Conservation (phyloP, 2,113 vertebrate species). For the Cynopterus brachyotis region DNA sequence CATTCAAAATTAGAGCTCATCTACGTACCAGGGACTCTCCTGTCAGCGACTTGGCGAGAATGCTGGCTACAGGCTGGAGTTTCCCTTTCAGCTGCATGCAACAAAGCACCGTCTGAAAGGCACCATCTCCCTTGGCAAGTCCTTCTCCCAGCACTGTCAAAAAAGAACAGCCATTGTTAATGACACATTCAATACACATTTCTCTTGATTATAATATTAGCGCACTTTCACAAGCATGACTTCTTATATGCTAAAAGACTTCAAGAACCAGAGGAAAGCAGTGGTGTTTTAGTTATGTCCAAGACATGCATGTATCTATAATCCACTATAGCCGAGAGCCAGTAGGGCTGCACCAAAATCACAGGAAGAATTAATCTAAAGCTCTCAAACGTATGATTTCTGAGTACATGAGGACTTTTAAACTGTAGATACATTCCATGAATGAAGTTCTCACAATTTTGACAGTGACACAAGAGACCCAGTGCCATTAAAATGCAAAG, state of each 20-base stretch:
- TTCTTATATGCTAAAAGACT: constrained; percentile 6
- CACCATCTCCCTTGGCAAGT: constrained; percentile 90
- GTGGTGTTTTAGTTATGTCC: background rate
- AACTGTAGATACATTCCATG: background rate
- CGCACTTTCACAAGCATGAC: constrained; percentile 19
- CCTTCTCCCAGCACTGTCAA: constrained; percentile 94
- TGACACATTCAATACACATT: fast-evolving
- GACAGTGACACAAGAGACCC: background rate
- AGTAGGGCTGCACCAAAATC: background rate
- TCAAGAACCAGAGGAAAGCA: constrained; percentile 7
- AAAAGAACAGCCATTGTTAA: constrained; percentile 73
- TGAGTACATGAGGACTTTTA: background rate
- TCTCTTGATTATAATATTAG: constrained; percentile 35
- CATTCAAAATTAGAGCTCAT: constrained; percentile 19
- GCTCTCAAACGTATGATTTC: background rate
- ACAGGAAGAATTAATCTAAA: background rate
- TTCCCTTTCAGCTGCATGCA: constrained; percentile 96
- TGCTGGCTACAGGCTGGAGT: constrained; percentile 93
- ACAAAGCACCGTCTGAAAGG: constrained; percentile 92
- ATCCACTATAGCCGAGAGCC: background rate
- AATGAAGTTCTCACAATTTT: constrained; percentile 21
- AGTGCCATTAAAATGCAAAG: background rate
- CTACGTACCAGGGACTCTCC: constrained; percentile 96
- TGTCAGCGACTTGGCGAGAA: constrained; percentile 96
- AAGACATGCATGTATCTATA: background rate